A percentile compares a stretch with the other conserved stretches of the same genome.
phyloP scores from a whole-genome alignment of 2,888 invertebrate genomes.

The Rhingia campestris region DNA sequence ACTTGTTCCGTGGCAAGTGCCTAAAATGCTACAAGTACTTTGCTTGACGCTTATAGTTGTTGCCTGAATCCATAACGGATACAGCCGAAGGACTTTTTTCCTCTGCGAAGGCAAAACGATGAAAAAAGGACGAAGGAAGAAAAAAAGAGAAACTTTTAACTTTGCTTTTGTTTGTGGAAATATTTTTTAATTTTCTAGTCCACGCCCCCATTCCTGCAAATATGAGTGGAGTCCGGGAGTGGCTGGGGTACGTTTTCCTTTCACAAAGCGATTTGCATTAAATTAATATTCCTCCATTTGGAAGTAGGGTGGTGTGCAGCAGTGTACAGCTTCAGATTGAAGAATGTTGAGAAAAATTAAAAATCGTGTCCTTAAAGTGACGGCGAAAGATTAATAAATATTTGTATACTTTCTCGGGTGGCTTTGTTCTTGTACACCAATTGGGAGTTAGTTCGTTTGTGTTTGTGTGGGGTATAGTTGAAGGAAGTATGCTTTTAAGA shows the following conservation, averaged over 20 bases:
- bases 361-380: constrained; percentile 64
- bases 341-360: constrained; percentile 29
- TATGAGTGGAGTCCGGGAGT: no score
- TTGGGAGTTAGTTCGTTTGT: neutral
- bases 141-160: constrained; percentile 61
- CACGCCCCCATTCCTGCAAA: neutral
- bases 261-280: constrained; percentile 73
- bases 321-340: neutral
- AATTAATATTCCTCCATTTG: constrained; percentile 68
- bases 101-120: constrained; percentile 10
- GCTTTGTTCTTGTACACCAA: neutral
- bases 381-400: constrained; percentile 59
- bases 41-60: constrained; percentile 71
- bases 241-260: constrained; percentile 47
- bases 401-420: constrained; percentile 36
- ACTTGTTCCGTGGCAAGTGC: constrained; percentile 71
- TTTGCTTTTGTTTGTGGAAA: constrained; percentile 71
- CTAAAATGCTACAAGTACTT: constrained; percentile 73
- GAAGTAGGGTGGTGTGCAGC: constrained; percentile 44
- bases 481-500: neutral
- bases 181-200: constrained; percentile 68
- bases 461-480: neutral
- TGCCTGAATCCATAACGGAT: constrained; percentile 60
- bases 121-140: constrained; percentile 3
- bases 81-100: constrained; percentile 63